phyloP scores from a whole-genome alignment of 2,113 vertebrate genomes.

The Pterocles gutturalis region DNA sequence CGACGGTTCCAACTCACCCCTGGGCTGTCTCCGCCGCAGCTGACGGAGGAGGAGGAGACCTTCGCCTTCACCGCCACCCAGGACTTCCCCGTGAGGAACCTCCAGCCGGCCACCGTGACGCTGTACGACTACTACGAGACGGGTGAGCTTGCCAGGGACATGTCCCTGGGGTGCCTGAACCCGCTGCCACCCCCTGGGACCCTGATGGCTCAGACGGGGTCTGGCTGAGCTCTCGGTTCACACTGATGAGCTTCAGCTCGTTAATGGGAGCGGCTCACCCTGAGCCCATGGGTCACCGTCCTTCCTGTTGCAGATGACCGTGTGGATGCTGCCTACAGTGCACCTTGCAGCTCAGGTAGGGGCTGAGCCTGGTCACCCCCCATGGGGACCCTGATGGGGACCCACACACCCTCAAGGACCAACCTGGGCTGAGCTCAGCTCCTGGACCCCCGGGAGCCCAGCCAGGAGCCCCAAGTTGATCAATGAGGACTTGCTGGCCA shows the following conservation, averaged over 20 bases:
- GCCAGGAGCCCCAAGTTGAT: neutral
- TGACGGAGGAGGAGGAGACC: neutral
- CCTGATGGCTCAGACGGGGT: neutral
- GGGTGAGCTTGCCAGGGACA: neutral
- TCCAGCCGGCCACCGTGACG: neutral
- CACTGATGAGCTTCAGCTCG: rapidly evolving
- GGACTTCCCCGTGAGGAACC: constrained; percentile 20
- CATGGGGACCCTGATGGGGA: rapidly evolving
- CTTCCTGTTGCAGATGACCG: neutral
- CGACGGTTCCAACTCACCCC: neutral
- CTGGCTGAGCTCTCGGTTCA: neutral
- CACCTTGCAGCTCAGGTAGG: constrained; percentile 41
- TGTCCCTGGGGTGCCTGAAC: neutral
- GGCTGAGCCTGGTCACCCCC: neutral
- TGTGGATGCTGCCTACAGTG: constrained; percentile 13
- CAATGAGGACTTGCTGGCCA: neutral
- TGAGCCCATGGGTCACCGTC: rapidly evolving
- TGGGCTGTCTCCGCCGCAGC: neutral
- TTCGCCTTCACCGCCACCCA: neutral
- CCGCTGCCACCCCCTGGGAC: neutral
- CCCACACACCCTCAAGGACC: rapidly evolving
- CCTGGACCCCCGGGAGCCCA: neutral
- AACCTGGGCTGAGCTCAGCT: neutral
- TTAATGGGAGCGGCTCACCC: neutral
- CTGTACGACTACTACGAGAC: constrained; percentile 56